Percentiles rank a stretch among this genome's conserved stretches.
Evolutionary conservation across 2,888 invertebrate species (phyloP).

Genomic region (Cataglyphis altisquamis): DNA sequence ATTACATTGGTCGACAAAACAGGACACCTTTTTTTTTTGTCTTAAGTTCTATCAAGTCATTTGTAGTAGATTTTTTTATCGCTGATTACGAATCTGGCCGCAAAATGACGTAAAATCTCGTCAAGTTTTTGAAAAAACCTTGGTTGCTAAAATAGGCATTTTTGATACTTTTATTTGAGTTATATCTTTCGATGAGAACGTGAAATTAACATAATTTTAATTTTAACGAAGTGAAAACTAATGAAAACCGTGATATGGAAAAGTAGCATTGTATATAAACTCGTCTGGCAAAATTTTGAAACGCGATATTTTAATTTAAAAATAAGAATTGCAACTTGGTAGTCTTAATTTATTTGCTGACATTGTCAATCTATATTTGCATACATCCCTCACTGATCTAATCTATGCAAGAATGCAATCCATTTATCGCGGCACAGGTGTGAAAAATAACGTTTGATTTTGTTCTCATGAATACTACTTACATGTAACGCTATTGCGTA

Average conservation of each 20-base stretch:
- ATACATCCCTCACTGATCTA: not conserved
- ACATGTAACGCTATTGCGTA: conserved; percentile 54
- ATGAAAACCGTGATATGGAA: not conserved
- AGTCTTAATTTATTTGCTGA: not conserved
- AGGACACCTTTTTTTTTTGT: no score
- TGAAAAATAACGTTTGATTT: conserved; percentile 54
- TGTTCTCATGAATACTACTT: conserved; percentile 39
- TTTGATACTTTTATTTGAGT: no score
- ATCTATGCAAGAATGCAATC: conserved; percentile 1
- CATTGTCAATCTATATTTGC: conserved; percentile 7
- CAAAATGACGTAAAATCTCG: no score
- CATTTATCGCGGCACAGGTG: conserved; percentile 34
- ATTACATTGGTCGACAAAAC: no score
- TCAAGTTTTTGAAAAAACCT: no score
- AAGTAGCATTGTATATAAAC: conserved; percentile 19
- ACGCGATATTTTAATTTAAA: conserved; percentile 30
- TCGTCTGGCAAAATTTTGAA: conserved; percentile 36
- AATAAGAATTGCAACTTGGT: not conserved
- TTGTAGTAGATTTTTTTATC: no score
- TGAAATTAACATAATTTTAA: not conserved
- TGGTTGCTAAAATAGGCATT: no score
- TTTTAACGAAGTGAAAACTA: conserved; percentile 8
- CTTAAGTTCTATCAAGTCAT: no score
- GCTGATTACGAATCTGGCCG: no score
- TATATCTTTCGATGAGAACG: no score